Evolutionary conservation across 2,888 invertebrate genomes (phyloP).

Genomic region (Drosophila koepferae): DNA sequence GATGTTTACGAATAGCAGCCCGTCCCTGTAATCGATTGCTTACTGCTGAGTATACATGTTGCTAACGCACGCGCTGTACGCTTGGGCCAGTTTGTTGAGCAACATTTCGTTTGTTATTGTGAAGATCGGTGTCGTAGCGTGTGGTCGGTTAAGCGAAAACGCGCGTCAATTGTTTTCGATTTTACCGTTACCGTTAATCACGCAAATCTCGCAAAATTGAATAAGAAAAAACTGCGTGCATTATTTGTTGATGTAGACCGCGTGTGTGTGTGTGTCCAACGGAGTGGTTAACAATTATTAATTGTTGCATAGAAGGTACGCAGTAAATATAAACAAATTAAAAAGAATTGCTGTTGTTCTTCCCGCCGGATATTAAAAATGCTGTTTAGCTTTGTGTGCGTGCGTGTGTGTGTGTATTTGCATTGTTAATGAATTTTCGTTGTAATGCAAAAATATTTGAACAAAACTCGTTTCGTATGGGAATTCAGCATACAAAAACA

Average conservation of each 20-base stretch:
- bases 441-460: conserved; percentile 66
- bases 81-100: conserved; percentile 34
- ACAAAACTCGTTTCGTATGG: conserved; percentile 63
- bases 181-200: conserved; percentile 51
- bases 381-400: conserved; percentile 2
- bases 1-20: conserved; percentile 8
- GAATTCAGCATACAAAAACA: conserved; percentile 15
- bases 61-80: conserved; percentile 22
- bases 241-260: conserved; percentile 25
- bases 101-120: conserved; percentile 49
- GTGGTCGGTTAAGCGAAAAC: conserved; percentile 45
- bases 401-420: conserved; percentile 29
- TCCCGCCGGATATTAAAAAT: conserved; percentile 47
- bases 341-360: conserved; percentile 28
- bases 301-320: conserved; percentile 43
- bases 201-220: conserved; percentile 31
- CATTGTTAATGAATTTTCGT: conserved; percentile 41
- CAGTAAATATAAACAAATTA: conserved; percentile 19
- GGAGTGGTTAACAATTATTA: conserved; percentile 8
- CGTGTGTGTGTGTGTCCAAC: background rate
- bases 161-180: conserved; percentile 30
- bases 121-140: conserved; percentile 50
- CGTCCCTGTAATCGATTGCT: conserved; percentile 2
- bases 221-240: conserved; percentile 23
- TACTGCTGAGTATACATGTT: conserved; percentile 25